Evolutionary conservation across 2,888 invertebrate species (phyloP).

Genomic region (Euclidia mi): DNA sequence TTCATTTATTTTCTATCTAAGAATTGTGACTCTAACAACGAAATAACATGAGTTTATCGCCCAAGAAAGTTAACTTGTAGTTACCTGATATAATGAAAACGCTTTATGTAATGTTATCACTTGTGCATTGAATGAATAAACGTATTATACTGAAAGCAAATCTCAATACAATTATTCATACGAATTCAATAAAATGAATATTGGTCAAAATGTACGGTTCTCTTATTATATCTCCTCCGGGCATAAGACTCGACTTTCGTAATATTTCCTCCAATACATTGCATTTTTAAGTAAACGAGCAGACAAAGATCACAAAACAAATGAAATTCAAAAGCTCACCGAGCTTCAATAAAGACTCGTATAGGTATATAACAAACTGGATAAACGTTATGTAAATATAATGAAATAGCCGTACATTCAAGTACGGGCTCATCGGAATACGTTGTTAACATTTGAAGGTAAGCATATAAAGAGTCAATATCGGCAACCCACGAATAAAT

Average conservation of each 20-base stretch:
- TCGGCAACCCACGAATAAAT: constrained; percentile 80
- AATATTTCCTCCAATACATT: background rate
- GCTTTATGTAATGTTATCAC: too few species aligned
- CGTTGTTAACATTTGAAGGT: constrained; percentile 79
- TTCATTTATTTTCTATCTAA: constrained; percentile 10
- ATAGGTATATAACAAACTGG: constrained; percentile 45
- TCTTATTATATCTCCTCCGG: too few species aligned
- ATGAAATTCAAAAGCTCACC: constrained; percentile 40
- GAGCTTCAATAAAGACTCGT: constrained; percentile 42
- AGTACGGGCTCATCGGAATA: constrained; percentile 65
- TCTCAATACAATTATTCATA: too few species aligned
- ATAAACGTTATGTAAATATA: constrained; percentile 73
- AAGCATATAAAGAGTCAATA: constrained; percentile 81
- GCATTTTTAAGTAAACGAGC: constrained; percentile 5
- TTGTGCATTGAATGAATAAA: too few species aligned
- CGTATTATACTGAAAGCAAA: too few species aligned
- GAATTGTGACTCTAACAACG: background rate
- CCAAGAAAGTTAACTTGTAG: too few species aligned
- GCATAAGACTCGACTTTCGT: too few species aligned
- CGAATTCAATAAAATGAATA: too few species aligned
- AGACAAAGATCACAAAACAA: constrained; percentile 14
- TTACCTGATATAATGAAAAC: too few species aligned
- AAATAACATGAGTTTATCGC: background rate
- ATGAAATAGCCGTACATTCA: constrained; percentile 71
- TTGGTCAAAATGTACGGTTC: too few species aligned